These are phyloP conservation scores for Chydorus sphaericus DNA, from an alignment of 2,888 invertebrate species.

Conservation along the genomic window DNA sequence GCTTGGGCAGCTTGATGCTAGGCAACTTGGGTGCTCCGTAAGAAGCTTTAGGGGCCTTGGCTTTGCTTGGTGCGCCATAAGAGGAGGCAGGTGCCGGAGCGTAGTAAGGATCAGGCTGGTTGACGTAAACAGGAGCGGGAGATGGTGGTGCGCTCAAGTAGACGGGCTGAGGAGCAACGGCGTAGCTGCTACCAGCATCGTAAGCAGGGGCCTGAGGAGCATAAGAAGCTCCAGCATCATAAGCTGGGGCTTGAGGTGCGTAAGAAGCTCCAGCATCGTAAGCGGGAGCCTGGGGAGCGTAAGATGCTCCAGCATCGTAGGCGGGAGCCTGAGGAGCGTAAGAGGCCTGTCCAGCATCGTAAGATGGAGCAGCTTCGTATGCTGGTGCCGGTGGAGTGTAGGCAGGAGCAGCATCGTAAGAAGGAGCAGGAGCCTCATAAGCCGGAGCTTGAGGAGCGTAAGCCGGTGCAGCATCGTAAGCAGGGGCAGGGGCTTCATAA, in stretches of 20 bases:
- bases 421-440: slow-evolving; percentile 9
- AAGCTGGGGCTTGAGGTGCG: neutral
- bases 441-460: slow-evolving; percentile 16
- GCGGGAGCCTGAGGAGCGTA: slow-evolving; percentile 12
- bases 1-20: slow-evolving; percentile 11
- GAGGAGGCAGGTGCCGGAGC: slow-evolving; percentile 14
- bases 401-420: slow-evolving; percentile 10
- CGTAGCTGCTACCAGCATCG: slow-evolving; percentile 8
- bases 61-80: slow-evolving; percentile 15
- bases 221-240: slow-evolving; percentile 10
- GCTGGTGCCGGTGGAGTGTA: slow-evolving; percentile 2
- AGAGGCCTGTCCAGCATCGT: slow-evolving; percentile 4
- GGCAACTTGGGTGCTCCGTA: slow-evolving; percentile 17
- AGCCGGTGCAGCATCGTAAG: slow-evolving; percentile 10
- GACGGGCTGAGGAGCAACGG: slow-evolving; percentile 6
- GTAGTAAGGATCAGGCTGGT: slow-evolving; percentile 14
- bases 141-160: slow-evolving; percentile 14
- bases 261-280: slow-evolving; percentile 9
- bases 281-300: neutral
- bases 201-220: slow-evolving; percentile 11
- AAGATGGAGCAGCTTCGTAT: slow-evolving; percentile 10
- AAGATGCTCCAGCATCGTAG: slow-evolving; percentile 13
- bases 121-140: slow-evolving; percentile 13
- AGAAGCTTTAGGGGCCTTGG: slow-evolving; percentile 14
- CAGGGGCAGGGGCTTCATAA: slow-evolving; percentile 13